Base-by-base conservation (phyloP, 2,888 invertebrate species). In the Chrysopilus asiliformis region DNA sequence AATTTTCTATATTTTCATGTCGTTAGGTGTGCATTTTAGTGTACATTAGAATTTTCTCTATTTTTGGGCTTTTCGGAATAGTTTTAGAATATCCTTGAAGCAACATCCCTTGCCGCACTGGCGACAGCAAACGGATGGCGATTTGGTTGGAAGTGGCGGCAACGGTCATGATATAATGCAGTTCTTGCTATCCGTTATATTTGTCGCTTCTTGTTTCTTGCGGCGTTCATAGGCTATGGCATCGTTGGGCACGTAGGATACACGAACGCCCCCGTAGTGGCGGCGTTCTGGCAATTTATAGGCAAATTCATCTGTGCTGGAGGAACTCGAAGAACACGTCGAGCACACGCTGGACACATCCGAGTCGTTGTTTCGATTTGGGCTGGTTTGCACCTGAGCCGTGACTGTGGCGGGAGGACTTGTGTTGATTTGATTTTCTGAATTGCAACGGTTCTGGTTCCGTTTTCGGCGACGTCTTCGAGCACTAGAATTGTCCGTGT, bases 161-260 rank as follows among this genome's bases (percentile, higher is more conserved):
- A n/a, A n/a, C 43, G 47, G 80, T 86, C 83, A 86, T 68, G 86
- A 85, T 57, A 86, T 76, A 50, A 83, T 76, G 63, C 86, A 86
- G 63, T 85, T 86, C 55, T 86, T 86, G 51, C 79, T 77, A 40
- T 64, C 62, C 7, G 31, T 9, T 14, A 26, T 29, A 22, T 60
- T 66, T 32, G 56, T 51, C 17, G 44, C 47, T 18, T 43, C 36
- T 36, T 47, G 68, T 46, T 79, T 68, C 36, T 79, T 72, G 42
- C 80, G 70, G 48, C 78, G 71, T 33, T 85, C 85, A 54, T 80
- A 80, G 39, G 87, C 87, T 33, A 89, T 70, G 4, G 86, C 83
- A 63, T 89, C 90, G 60, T 89, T 90, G 48, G 90, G 90, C 45
- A 91, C 90, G 64, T 91, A 93, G 6, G 89, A 86, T 51, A 90